Percentiles rank a stretch among this genome's conserved stretches.
Evolutionary conservation across 2,797 vertebrate genomes (phyloP).

Genomic region (Lutjanus campechanus): DNA sequence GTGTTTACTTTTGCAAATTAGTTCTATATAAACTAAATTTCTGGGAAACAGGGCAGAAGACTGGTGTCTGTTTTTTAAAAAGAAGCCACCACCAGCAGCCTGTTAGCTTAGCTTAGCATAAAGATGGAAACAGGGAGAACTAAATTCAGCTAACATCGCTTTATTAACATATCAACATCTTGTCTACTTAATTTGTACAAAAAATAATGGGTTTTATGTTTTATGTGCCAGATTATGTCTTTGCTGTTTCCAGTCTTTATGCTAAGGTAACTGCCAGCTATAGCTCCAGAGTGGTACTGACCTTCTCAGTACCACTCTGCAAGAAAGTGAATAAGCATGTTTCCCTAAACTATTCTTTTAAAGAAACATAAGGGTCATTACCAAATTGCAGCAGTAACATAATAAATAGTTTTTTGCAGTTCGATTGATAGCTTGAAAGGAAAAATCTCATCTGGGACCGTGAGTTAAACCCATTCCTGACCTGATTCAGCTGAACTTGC

Average conservation of each 20-base stretch:
- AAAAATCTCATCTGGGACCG: constrained; percentile 13
- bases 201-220: background rate
- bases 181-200: background rate
- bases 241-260: too few species aligned
- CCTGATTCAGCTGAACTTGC: constrained; percentile 35
- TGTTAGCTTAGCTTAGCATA: background rate
- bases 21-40: too few species aligned
- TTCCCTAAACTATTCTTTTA: background rate
- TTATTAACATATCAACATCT: background rate
- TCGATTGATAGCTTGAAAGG: constrained; percentile 34
- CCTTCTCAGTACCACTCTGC: background rate
- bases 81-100: background rate
- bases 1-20: too few species aligned
- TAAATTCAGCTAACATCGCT: background rate
- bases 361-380: background rate
- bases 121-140: background rate
- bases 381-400: constrained; percentile 6
- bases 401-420: constrained; percentile 1
- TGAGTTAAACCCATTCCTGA: constrained; percentile 1
- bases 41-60: background rate
- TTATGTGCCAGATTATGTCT: too few species aligned
- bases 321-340: background rate
- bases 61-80: background rate
- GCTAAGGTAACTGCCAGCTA: background rate
- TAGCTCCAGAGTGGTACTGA: background rate